These are phyloP conservation scores for Theristicus caerulescens DNA, from an alignment of 2,113 vertebrate species.

Conservation along the genomic window DNA sequence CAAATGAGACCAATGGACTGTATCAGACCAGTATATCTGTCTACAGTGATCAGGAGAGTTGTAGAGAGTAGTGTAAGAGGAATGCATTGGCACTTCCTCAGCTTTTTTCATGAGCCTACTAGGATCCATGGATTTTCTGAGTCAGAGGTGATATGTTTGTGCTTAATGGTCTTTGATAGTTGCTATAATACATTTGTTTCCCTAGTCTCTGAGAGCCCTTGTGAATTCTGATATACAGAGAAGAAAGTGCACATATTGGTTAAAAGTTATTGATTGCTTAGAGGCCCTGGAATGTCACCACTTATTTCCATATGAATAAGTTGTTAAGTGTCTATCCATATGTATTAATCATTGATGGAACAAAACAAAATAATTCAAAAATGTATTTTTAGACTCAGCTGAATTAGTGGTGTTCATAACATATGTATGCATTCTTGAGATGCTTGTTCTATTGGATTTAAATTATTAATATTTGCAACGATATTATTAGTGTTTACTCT, in stretches of 20 bases:
- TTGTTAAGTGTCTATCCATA: neutral
- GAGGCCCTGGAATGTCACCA: neutral
- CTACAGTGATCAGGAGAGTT: neutral
- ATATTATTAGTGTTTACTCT: conserved; percentile 22
- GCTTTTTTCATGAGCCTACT: neutral
- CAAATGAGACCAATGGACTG: neutral
- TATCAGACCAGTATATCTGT: too few relatives aligned
- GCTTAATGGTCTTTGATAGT: neutral
- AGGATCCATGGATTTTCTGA: neutral
- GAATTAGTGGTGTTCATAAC: neutral
- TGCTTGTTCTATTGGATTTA: neutral
- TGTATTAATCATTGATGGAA: neutral
- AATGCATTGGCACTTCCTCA: neutral
- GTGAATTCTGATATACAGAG: neutral
- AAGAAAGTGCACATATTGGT: neutral
- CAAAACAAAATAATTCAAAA: neutral
- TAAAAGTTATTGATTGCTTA: neutral
- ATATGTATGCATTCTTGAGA: neutral
- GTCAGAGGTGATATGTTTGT: neutral
- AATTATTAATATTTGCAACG: conserved; percentile 42
- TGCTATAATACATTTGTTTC: neutral
- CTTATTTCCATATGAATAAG: neutral
- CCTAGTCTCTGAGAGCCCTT: neutral
- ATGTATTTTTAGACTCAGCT: neutral
- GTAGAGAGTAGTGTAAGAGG: neutral